A percentile compares a stretch with the other conserved stretches of the same genome.
phyloP scores from a whole-genome alignment of 2,113 vertebrate genomes.

The Vulpes lagopus region DNA sequence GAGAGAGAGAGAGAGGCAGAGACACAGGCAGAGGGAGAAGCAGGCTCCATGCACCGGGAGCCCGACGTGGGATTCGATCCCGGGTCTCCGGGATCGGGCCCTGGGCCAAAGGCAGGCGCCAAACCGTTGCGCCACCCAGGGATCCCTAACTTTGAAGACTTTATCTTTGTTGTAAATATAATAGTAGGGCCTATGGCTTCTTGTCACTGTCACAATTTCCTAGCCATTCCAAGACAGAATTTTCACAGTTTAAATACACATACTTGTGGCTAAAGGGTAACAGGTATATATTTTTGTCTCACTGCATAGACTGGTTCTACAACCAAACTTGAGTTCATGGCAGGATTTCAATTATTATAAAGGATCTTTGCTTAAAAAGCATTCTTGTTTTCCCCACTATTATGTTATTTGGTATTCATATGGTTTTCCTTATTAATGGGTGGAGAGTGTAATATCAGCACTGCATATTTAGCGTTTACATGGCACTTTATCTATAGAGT shows the following conservation, averaged over 20 bases:
- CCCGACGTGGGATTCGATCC: no score
- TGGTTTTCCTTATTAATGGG: slow-evolving; percentile 66
- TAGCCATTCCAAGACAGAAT: neutral
- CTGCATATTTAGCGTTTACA: slow-evolving; percentile 55
- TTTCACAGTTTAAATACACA: neutral
- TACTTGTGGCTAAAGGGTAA: neutral
- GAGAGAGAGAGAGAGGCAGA: no score
- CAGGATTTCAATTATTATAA: slow-evolving; percentile 57
- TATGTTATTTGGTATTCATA: slow-evolving; percentile 57
- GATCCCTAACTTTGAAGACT: neutral
- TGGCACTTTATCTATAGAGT: slow-evolving; percentile 51
- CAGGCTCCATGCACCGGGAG: no score
- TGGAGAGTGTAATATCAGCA: slow-evolving; percentile 54
- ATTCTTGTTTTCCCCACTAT: slow-evolving; percentile 36
- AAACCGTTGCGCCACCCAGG: no score
- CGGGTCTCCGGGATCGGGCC: no score
- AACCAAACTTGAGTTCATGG: neutral
- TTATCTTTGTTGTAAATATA: neutral
- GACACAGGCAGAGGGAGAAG: no score
- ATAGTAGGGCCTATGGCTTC: rapidly evolving
- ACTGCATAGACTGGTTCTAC: neutral
- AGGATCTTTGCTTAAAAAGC: slow-evolving; percentile 61
- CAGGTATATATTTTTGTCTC: slow-evolving; percentile 31
- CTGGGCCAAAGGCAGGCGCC: no score
- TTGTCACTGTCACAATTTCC: neutral